Conservation (phyloP, 92 coral and sea anemone species). For the Hydrozoanthus gracilis region DNA sequence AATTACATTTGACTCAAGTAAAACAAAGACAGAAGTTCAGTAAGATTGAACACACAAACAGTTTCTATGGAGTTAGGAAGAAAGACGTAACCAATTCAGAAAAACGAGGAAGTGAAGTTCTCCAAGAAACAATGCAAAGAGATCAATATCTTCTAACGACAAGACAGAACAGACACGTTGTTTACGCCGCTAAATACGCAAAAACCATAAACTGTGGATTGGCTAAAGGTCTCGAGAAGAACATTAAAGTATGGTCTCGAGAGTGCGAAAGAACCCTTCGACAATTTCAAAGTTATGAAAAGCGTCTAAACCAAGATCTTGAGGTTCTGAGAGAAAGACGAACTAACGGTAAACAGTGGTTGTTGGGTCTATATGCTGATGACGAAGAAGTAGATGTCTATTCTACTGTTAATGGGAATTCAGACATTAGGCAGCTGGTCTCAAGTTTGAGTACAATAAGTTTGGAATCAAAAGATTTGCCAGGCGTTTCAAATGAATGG, state of each 20-base stretch:
- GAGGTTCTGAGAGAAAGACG: slow-evolving; percentile 1
- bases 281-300: neutral
- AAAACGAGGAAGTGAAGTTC: slow-evolving; percentile 10
- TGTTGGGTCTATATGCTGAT: neutral
- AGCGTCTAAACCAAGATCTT: slow-evolving; percentile 21
- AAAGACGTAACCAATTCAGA: neutral
- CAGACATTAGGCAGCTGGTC: neutral
- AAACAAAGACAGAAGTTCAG: neutral
- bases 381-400: neutral
- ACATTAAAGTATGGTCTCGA: slow-evolving; percentile 23
- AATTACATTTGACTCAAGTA: neutral
- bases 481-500: too few species aligned
- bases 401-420: neutral
- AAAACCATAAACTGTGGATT: slow-evolving; percentile 40
- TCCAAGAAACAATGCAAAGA: slow-evolving; percentile 61
- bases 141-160: slow-evolving; percentile 60
- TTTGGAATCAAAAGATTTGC: too few species aligned
- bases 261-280: neutral
- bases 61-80: neutral
- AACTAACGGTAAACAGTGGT: neutral
- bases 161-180: slow-evolving; percentile 64
- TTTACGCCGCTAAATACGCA: slow-evolving; percentile 64
- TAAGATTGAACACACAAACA: neutral
- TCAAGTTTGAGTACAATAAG: too few species aligned
- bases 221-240: slow-evolving; percentile 12